Conservation (phyloP, 2,797 vertebrate genomes). For the Acipenser ruthenus region DNA sequence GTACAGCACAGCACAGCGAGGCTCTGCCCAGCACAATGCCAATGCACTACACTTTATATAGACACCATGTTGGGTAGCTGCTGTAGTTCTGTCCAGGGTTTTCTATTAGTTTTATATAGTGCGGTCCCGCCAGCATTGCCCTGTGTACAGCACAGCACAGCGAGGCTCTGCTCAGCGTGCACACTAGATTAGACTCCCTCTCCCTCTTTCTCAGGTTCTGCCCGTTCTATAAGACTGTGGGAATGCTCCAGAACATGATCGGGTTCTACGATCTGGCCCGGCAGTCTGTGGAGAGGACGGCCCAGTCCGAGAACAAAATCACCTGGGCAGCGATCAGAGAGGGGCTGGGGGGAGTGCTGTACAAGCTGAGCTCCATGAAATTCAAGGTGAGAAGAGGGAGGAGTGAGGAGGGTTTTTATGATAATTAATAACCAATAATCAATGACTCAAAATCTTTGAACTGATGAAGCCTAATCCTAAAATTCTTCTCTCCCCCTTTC, state of each 20-base stretch:
- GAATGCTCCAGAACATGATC: slow-evolving; percentile 45
- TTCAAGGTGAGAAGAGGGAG: slow-evolving; percentile 31
- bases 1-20: too few relatives aligned
- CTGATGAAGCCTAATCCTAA: neutral
- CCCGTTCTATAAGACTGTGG: slow-evolving; percentile 49
- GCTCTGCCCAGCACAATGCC: too few relatives aligned
- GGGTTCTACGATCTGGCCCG: slow-evolving; percentile 42
- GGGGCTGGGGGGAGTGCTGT: slow-evolving; percentile 36
- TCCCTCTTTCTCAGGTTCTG: slow-evolving; percentile 26
- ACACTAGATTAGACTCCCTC: neutral
- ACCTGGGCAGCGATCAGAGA: slow-evolving; percentile 43
- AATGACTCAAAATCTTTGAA: neutral
- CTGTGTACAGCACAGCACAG: too few relatives aligned
- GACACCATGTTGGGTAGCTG: too few relatives aligned
- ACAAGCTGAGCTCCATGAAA: slow-evolving; percentile 47
- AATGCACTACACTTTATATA: too few relatives aligned
- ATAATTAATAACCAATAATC: too few relatives aligned
- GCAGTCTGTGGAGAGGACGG: slow-evolving; percentile 36
- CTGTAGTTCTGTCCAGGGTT: too few relatives aligned
- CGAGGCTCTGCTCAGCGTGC: too few relatives aligned
- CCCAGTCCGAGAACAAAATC: slow-evolving; percentile 28
- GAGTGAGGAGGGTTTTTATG: too few relatives aligned
- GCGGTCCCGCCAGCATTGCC: too few relatives aligned
- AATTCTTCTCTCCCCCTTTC: neutral
- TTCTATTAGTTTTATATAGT: too few relatives aligned